Evolutionary conservation across 2,113 vertebrate species (phyloP).

Genomic region (Grallaria varia): DNA sequence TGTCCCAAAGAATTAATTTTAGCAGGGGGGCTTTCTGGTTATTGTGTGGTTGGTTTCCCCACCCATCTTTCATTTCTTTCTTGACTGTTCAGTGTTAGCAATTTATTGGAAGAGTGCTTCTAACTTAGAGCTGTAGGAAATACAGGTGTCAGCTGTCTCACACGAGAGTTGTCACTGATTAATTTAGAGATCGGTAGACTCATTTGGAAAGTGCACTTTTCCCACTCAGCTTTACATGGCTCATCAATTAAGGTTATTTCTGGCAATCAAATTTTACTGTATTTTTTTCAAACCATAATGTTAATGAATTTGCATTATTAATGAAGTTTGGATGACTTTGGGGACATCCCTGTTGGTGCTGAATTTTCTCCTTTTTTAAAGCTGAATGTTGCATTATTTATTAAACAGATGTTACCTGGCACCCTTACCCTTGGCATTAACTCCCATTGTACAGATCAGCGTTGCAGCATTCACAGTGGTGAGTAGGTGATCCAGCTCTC

Average conservation of each 20-base stretch:
- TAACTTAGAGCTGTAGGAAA: rapidly evolving
- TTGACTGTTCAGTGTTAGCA: not conserved
- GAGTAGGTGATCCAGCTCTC: not conserved
- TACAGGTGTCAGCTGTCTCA: not conserved
- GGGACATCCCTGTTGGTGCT: not conserved
- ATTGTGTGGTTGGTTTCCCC: not conserved
- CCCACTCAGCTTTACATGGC: not conserved
- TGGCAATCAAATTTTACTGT: not conserved
- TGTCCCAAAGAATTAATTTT: not conserved
- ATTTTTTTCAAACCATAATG: not conserved
- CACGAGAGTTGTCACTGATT: not conserved
- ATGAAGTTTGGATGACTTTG: not conserved
- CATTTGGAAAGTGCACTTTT: not conserved
- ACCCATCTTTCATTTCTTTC: not conserved
- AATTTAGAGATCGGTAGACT: not conserved
- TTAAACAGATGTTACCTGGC: not conserved
- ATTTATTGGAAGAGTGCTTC: not conserved
- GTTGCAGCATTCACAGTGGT: rapidly evolving
- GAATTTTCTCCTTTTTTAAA: not conserved
- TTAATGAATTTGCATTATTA: not conserved
- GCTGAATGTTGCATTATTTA: not conserved
- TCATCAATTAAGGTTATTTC: not conserved
- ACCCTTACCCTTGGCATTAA: not conserved
- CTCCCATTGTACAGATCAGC: not conserved
- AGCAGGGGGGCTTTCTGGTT: not conserved